These are phyloP conservation scores for Cydia pomonella DNA, from an alignment of 1,140 invertebrate species.

Conservation along the genomic window DNA sequence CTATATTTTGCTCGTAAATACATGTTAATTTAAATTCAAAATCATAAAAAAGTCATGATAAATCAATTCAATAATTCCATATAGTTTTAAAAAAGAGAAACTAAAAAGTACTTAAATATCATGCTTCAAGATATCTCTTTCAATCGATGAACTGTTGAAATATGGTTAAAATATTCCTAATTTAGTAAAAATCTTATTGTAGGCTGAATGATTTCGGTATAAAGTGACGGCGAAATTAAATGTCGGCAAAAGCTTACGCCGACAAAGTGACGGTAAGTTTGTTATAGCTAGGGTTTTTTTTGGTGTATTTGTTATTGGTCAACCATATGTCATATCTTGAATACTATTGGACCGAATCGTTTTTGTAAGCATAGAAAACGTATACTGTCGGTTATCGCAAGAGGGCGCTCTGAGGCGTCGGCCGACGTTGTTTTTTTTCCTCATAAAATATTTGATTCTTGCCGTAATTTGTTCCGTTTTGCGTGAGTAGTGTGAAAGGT, in stretches of 20 bases:
- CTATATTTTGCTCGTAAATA: too few species aligned
- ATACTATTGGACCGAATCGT: conserved; percentile 50
- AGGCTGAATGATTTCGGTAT: conserved; percentile 47
- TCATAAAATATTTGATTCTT: conserved; percentile 68
- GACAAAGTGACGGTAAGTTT: conserved; percentile 47
- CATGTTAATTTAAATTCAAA: too few species aligned
- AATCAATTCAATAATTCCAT: too few species aligned
- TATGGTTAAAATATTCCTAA: not conserved
- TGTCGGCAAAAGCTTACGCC: conserved; percentile 59
- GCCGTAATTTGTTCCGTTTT: conserved; percentile 70
- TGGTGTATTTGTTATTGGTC: conserved; percentile 48
- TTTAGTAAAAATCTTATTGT: not conserved
- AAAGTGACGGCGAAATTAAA: conserved; percentile 51
- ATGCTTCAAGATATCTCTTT: too few species aligned
- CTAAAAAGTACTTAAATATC: too few species aligned
- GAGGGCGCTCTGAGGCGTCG: conserved; percentile 57
- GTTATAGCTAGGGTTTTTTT: conserved; percentile 47
- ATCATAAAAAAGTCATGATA: too few species aligned
- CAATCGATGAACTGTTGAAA: too few species aligned
- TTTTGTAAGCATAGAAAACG: conserved; percentile 51
- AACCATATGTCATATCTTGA: not conserved
- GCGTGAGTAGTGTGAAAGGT: conserved; percentile 54
- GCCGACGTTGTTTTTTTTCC: conserved; percentile 65
- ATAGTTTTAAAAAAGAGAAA: too few species aligned
- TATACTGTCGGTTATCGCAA: conserved; percentile 57